phyloP scores from a whole-genome alignment of 2,113 vertebrate genomes.

The Acrocephalus arundinaceus region DNA sequence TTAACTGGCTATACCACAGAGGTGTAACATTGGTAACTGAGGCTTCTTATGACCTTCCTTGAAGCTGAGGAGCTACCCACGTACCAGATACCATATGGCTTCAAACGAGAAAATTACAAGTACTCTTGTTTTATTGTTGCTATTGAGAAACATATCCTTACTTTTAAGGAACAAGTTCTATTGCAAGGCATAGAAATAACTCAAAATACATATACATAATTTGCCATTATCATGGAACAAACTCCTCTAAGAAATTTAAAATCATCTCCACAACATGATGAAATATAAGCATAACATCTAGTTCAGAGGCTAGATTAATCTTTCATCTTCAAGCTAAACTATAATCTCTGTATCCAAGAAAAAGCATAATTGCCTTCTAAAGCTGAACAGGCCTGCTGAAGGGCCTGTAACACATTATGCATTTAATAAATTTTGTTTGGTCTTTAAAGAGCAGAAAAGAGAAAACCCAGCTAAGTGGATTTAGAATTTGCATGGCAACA shows the following conservation, averaged over 20 bases:
- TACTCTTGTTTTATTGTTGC: not conserved
- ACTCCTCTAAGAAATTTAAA: not conserved
- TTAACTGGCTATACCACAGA: not conserved
- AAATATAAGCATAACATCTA: not conserved
- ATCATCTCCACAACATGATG: not conserved
- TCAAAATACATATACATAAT: not conserved
- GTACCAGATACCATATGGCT: not conserved
- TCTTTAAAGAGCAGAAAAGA: not conserved
- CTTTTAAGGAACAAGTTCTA: not conserved
- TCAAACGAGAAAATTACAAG: not conserved
- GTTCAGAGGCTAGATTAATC: not conserved
- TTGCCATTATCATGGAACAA: not conserved
- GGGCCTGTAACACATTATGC: not conserved
- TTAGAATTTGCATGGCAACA: not conserved
- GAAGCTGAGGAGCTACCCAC: not conserved
- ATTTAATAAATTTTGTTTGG: not conserved
- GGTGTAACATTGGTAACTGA: not conserved
- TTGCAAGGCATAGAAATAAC: not conserved
- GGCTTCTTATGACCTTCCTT: not conserved
- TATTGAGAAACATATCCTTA: not conserved
- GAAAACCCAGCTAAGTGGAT: not conserved
- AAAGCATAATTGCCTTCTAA: not conserved
- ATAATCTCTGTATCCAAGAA: not conserved
- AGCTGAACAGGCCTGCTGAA: not conserved
- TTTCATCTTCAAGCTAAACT: not conserved